phyloP scores from a whole-genome alignment of 2,888 invertebrate genomes.

The Thumatha senex region DNA sequence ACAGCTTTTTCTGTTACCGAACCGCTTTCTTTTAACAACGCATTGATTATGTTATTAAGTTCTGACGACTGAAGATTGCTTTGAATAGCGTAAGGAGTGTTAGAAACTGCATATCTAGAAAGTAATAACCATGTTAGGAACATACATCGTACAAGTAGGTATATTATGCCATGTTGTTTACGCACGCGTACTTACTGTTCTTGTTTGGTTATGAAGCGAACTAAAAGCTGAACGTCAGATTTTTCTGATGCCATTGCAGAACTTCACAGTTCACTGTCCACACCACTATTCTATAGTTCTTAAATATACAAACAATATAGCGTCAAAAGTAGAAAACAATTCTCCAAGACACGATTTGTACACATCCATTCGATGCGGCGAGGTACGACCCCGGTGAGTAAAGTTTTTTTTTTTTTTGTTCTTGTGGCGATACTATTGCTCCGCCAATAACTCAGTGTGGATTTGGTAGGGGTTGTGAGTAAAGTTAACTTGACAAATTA shows the following conservation, averaged over 20 bases:
- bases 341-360: too few relatives aligned
- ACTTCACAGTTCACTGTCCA: neutral
- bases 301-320: too few relatives aligned
- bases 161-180: slow-evolving; percentile 28
- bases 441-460: too few relatives aligned
- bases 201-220: slow-evolving; percentile 91
- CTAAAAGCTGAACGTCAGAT: slow-evolving; percentile 87
- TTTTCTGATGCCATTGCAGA: slow-evolving; percentile 53
- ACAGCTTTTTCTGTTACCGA: slow-evolving; percentile 65
- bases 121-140: neutral
- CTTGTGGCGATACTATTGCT: too few relatives aligned
- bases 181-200: slow-evolving; percentile 90
- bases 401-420: too few relatives aligned
- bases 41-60: slow-evolving; percentile 91
- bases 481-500: too few relatives aligned
- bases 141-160: neutral
- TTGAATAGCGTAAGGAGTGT: slow-evolving; percentile 92
- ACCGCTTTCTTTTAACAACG: slow-evolving; percentile 86
- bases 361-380: too few relatives aligned
- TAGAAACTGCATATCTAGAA: slow-evolving; percentile 92
- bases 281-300: too few relatives aligned
- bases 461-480: too few relatives aligned
- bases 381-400: too few relatives aligned
- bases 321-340: too few relatives aligned
- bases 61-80: slow-evolving; percentile 86